Evolutionary conservation across 1,140 invertebrate species (phyloP).

Genomic region (Stenopsyche tienmushanensis): DNA sequence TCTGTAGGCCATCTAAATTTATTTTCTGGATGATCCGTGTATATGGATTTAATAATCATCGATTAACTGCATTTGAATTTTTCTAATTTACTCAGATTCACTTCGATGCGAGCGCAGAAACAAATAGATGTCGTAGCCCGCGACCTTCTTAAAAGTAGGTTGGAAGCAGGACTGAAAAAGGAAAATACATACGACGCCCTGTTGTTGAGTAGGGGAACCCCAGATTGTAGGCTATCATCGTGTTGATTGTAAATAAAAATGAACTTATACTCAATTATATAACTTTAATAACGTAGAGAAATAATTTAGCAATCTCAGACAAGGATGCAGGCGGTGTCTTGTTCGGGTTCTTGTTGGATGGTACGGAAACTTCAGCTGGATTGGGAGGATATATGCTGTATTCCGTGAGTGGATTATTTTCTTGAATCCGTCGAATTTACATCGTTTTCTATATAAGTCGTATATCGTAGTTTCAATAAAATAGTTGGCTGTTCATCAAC

Average conservation of each 20-base stretch:
- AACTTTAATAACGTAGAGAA: not conserved
- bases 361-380: slow-evolving; percentile 13
- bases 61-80: not conserved
- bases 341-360: slow-evolving; percentile 15
- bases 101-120: slow-evolving; percentile 16
- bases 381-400: not conserved
- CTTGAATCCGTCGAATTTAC: not conserved
- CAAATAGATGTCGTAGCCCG: slow-evolving; percentile 17
- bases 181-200: slow-evolving; percentile 24
- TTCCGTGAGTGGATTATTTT: slow-evolving; percentile 24
- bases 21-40: no score
- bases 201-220: slow-evolving; percentile 1
- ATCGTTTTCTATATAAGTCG: not conserved
- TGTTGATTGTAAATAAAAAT: not conserved
- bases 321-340: not conserved
- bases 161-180: slow-evolving; percentile 13
- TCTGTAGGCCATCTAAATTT: no score
- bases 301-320: slow-evolving; percentile 2
- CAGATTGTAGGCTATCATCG: no score
- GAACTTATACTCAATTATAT: not conserved
- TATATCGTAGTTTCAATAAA: no score
- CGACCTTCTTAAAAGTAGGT: slow-evolving; percentile 13
- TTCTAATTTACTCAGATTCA: slow-evolving; percentile 30
- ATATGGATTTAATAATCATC: not conserved
- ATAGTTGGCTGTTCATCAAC: slow-evolving; percentile 32